Evolutionary conservation across 1,140 invertebrate genomes (phyloP).

Genomic region (Drosophila dunni): DNA sequence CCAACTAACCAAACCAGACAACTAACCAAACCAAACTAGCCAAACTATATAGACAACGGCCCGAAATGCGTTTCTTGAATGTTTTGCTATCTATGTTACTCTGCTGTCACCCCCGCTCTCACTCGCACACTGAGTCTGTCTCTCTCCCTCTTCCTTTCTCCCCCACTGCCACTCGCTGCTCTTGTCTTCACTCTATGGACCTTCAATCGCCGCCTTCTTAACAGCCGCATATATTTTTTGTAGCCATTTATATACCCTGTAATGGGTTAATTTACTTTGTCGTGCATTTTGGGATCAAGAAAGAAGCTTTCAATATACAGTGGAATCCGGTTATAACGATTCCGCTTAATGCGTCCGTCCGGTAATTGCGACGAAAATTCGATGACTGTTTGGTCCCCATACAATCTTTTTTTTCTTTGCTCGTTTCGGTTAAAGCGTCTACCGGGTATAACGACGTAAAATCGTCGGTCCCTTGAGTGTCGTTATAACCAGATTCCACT

Average conservation of each 20-base stretch:
- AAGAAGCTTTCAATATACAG: not conserved
- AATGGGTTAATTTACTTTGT: not conserved
- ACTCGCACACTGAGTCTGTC: not conserved
- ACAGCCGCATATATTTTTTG: slow-evolving; percentile 26
- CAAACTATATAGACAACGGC: slow-evolving; percentile 6
- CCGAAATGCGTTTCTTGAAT: slow-evolving; percentile 28
- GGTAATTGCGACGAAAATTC: too few species aligned
- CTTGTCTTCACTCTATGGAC: slow-evolving; percentile 6
- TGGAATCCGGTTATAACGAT: too few species aligned
- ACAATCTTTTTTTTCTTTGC: too few species aligned
- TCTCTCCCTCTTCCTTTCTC: not conserved
- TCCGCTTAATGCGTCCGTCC: too few species aligned
- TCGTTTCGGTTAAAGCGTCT: too few species aligned
- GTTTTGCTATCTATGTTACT: not conserved
- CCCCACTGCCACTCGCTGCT: not conserved
- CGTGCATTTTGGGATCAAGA: not conserved
- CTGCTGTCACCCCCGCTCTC: not conserved
- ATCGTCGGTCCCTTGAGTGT: too few species aligned
- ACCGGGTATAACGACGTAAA: too few species aligned
- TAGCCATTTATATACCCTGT: slow-evolving; percentile 15
- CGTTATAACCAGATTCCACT: too few species aligned
- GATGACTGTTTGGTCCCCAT: too few species aligned
- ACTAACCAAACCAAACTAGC: slow-evolving; percentile 41
- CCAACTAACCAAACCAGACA: slow-evolving; percentile 32
- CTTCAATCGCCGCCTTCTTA: slow-evolving; percentile 41